Conservation (phyloP, 37 sponge, comb jelly and placozoan genomes). For the Bolinopsis microptera region DNA sequence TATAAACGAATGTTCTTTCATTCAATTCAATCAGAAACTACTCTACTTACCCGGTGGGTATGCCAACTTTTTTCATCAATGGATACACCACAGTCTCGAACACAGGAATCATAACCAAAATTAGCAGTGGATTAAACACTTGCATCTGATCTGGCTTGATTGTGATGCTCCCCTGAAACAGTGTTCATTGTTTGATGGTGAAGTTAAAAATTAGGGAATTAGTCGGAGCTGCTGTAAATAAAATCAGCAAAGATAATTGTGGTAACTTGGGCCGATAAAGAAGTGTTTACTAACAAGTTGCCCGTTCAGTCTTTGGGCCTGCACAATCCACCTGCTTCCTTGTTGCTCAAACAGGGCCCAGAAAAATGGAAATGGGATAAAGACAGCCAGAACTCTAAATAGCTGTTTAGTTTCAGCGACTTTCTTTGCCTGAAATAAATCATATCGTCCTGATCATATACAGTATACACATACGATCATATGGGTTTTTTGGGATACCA, state of each 20-base stretch:
- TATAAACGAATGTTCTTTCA: too few species aligned
- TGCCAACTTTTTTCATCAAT: slow-evolving; percentile 69
- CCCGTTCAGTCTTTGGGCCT: slow-evolving; percentile 89
- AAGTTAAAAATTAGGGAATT: too few species aligned
- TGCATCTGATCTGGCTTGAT: slow-evolving; percentile 92
- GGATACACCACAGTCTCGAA: slow-evolving; percentile 94
- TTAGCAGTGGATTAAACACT: slow-evolving; percentile 89
- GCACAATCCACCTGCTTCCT: slow-evolving; percentile 96
- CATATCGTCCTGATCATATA: too few species aligned
- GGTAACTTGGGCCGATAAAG: too few species aligned
- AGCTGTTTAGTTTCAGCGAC: slow-evolving; percentile 48
- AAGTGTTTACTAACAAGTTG: slow-evolving; percentile 68
- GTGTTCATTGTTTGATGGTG: too few species aligned
- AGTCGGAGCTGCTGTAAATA: too few species aligned
- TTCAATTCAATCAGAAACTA: too few species aligned
- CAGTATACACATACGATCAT: too few species aligned
- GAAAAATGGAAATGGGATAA: slow-evolving; percentile 92
- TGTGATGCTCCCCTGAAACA: slow-evolving; percentile 68
- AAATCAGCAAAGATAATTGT: too few species aligned
- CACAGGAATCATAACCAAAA: slow-evolving; percentile 89
- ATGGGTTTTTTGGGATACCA: too few species aligned
- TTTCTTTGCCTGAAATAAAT: slow-evolving; percentile 67
- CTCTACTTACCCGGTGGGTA: slow-evolving; percentile 68
- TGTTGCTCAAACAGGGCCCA: slow-evolving; percentile 98
- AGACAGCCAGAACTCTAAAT: slow-evolving; percentile 70